phyloP scores from a whole-genome alignment of 2,113 vertebrate species.

The Aptenodytes forsteri region DNA sequence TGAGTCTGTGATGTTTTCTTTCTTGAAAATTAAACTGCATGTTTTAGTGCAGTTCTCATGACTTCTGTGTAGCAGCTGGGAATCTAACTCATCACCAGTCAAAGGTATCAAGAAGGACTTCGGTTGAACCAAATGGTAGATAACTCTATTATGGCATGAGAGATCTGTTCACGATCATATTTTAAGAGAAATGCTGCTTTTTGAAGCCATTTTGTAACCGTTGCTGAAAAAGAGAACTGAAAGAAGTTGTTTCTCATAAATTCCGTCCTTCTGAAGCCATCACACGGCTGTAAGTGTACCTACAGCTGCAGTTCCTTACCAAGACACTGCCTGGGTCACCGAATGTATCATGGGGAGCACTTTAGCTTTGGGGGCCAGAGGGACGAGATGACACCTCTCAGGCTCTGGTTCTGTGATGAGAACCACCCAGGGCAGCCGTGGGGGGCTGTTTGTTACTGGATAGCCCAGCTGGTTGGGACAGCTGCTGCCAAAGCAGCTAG shows the following conservation, averaged over 20 bases:
- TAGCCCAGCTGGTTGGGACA: background rate
- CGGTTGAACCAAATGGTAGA: background rate
- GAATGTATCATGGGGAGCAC: rapidly evolving
- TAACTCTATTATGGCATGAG: background rate
- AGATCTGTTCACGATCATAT: background rate
- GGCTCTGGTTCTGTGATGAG: background rate
- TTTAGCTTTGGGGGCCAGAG: background rate
- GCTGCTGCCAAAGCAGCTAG: background rate
- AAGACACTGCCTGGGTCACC: background rate
- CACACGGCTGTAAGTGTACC: background rate
- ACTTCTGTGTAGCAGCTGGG: background rate
- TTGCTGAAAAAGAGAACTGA: constrained; percentile 47
- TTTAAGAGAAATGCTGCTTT: background rate
- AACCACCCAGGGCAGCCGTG: rapidly evolving
- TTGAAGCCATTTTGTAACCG: background rate
- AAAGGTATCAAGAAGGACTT: background rate
- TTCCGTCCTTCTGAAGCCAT: background rate
- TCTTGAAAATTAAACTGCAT: background rate
- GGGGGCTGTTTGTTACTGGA: background rate
- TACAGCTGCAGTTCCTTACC: background rate
- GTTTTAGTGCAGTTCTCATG: background rate
- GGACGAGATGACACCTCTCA: background rate
- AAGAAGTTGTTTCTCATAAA: background rate
- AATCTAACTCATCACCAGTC: background rate
- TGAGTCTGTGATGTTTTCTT: background rate